Evolutionary conservation across 2,797 vertebrate genomes (phyloP).

Genomic region (Coccyzus lansbergi): DNA sequence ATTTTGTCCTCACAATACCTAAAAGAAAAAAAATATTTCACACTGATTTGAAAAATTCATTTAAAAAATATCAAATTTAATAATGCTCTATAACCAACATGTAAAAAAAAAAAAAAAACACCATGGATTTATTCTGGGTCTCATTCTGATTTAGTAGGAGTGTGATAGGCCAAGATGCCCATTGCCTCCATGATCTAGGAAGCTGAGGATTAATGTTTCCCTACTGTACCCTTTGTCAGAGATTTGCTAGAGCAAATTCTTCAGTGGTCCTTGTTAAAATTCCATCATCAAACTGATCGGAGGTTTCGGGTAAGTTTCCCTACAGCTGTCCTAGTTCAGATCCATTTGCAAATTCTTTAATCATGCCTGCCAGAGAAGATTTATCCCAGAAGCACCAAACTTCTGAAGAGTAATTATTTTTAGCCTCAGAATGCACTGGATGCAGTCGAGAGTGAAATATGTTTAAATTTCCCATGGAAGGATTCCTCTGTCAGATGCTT

Average conservation of each 20-base stretch:
- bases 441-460: slow-evolving; percentile 20
- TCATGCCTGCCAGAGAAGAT: slow-evolving; percentile 48
- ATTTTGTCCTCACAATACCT: background rate
- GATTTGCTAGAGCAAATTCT: background rate
- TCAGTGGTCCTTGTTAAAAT: slow-evolving; percentile 17
- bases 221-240: background rate
- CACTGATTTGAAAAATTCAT: background rate
- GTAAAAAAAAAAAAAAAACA: slow-evolving; percentile 7
- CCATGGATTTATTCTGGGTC: background rate
- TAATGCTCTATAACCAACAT: background rate
- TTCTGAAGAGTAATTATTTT: slow-evolving; percentile 48
- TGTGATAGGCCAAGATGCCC: background rate
- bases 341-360: slow-evolving; percentile 22
- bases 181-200: background rate
- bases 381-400: slow-evolving; percentile 29
- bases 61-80: background rate
- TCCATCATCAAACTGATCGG: background rate
- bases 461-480: slow-evolving; percentile 38
- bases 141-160: background rate
- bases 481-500: background rate
- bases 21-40: background rate
- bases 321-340: slow-evolving; percentile 10
- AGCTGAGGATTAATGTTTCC: background rate
- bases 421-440: slow-evolving; percentile 27
- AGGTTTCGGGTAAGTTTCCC: background rate